Evolutionary conservation across 1,140 invertebrate species (phyloP).

Genomic region (Heliconius congener): DNA sequence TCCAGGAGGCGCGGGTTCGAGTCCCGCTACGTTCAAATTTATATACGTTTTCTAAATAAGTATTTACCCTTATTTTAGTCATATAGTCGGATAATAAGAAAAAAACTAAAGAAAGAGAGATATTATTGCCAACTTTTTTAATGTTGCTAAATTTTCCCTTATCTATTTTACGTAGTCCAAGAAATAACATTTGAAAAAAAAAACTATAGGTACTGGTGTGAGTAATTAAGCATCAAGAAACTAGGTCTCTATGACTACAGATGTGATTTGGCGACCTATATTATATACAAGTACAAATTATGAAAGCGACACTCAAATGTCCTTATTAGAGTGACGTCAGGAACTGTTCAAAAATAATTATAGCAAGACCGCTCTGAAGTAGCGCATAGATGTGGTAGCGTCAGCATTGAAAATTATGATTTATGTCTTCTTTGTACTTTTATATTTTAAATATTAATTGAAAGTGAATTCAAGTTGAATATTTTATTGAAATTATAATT

Average conservation of each 20-base stretch:
- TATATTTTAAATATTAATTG: background rate
- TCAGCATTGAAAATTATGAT: background rate
- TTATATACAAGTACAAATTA: constrained; percentile 1
- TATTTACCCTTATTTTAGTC: too few relatives aligned
- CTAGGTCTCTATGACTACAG: background rate
- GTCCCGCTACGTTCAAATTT: too few relatives aligned
- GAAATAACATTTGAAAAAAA: too few relatives aligned
- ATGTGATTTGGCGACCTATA: constrained; percentile 31
- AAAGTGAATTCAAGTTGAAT: background rate
- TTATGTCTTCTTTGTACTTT: background rate
- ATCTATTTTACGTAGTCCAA: too few relatives aligned
- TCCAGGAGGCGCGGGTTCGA: too few relatives aligned
- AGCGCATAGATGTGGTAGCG: constrained; percentile 23
- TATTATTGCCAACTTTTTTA: too few relatives aligned
- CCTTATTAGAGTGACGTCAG: constrained; percentile 31
- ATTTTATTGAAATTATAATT: background rate
- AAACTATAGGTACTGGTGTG: too few relatives aligned
- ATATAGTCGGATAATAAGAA: too few relatives aligned
- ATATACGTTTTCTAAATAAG: too few relatives aligned
- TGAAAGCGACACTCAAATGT: constrained; percentile 23
- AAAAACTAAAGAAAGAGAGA: too few relatives aligned
- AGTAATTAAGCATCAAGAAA: background rate
- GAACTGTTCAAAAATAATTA: constrained; percentile 38
- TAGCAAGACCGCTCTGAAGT: constrained; percentile 19
- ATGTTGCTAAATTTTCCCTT: too few relatives aligned